phyloP scores from a whole-genome alignment of 2,113 vertebrate genomes.

The Daboia siamensis region DNA sequence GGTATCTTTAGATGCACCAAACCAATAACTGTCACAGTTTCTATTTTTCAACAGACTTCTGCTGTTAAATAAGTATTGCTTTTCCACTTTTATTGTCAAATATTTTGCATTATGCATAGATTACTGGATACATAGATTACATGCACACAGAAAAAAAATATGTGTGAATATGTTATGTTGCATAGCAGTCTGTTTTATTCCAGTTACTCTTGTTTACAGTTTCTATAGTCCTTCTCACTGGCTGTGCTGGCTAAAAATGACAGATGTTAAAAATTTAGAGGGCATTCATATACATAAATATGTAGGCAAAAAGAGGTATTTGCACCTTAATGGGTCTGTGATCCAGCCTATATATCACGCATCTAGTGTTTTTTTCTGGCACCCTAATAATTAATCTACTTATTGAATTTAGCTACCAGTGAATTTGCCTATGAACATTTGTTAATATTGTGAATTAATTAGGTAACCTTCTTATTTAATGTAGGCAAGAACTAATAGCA shows the following conservation, averaged over 20 bases:
- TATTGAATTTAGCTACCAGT: not conserved
- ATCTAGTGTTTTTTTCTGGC: conserved; percentile 7
- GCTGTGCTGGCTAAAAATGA: not conserved
- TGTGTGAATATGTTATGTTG: not conserved
- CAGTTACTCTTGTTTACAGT: not conserved
- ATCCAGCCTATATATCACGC: not conserved
- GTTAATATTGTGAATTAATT: not conserved
- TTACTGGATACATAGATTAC: not conserved
- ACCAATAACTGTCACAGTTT: too few species aligned
- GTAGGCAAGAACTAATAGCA: conserved; percentile 93
- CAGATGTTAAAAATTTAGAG: not conserved
- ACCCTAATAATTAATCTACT: not conserved
- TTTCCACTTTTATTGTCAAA: not conserved
- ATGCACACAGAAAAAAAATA: not conserved
- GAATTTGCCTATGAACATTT: not conserved
- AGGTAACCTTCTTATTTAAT: not conserved
- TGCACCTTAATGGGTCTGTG: not conserved
- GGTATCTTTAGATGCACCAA: not conserved
- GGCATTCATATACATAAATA: not conserved
- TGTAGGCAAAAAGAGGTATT: not conserved
- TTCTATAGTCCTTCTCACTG: not conserved
- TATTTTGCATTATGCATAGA: not conserved
- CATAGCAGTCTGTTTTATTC: not conserved
- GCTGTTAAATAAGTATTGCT: not conserved
- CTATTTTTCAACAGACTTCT: not conserved